A percentile compares a stretch with the other conserved stretches of the same genome.
Evolutionary conservation across 2,888 invertebrate genomes (phyloP).

Genomic region (Leptinotarsa juncta): DNA sequence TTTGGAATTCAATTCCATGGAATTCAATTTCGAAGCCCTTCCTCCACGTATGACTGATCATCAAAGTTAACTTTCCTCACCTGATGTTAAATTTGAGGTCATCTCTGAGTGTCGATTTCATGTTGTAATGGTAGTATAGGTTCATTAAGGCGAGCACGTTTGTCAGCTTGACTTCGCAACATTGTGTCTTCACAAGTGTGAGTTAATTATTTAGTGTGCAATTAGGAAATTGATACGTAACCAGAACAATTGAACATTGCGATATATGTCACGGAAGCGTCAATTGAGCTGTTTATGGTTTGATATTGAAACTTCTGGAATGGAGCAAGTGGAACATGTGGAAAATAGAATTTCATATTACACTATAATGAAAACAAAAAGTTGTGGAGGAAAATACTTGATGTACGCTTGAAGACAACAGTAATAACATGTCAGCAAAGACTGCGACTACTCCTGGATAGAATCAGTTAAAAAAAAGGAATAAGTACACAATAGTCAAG

Average conservation of each 20-base stretch:
- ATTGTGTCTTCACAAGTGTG: slow-evolving; percentile 32
- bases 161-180: slow-evolving; percentile 23
- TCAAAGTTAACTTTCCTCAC: slow-evolving; percentile 7
- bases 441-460: too few relatives aligned
- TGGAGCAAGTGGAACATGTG: too few relatives aligned
- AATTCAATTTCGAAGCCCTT: background rate
- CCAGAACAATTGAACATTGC: slow-evolving; percentile 33
- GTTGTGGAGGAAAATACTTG: too few relatives aligned
- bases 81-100: background rate
- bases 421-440: too few relatives aligned
- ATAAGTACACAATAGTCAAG: too few relatives aligned
- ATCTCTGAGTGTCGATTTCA: slow-evolving; percentile 15
- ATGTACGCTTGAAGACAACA: too few relatives aligned
- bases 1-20: too few relatives aligned
- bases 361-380: too few relatives aligned
- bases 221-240: slow-evolving; percentile 40
- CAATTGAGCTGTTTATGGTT: background rate
- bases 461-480: too few relatives aligned
- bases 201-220: slow-evolving; percentile 36
- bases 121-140: slow-evolving; percentile 15
- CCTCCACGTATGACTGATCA: background rate
- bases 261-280: slow-evolving; percentile 24
- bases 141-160: slow-evolving; percentile 24
- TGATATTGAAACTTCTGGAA: background rate
- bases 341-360: too few relatives aligned